Evolutionary conservation across 2,888 invertebrate genomes (phyloP), one percentile per base, ranked within the genome.

Genomic region (Marasmarcha lunaedactyla): DNA sequence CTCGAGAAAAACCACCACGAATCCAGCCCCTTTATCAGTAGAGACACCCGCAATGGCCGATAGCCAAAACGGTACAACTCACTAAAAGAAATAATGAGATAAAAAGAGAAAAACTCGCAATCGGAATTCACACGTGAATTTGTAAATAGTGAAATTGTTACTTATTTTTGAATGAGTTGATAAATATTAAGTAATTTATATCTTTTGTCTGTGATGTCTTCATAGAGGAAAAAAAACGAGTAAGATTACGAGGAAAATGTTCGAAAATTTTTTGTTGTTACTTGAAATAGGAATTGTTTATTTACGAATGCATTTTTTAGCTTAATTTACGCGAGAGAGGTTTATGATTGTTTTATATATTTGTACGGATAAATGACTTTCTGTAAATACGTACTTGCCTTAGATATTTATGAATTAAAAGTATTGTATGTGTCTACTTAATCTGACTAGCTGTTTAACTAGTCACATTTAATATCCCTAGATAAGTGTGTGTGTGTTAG

Each of bases 1-100:
- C 69, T 92, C 14, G 90, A 91, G 61, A 92, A 92, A 59, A 90
- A 90, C 57, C 76, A 76, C 42, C 87, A 88, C 52, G 90, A 90
- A 49, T 88, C 89, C 45, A 90, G 89, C 57, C 90, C 90, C 13
- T 88, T 88, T 54, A 78, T 85, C 26, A 76, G 70, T 1, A 57
- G 79, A 25, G 79, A 83, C 15, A 67, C 79, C 44, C 79, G 74
- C 48, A 74, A 61, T 59, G 62, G 76, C 56, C 81, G 81, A 78
- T 83, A 81, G 79, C 73, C 61, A 55, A 51, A 43, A 52, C 42
- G 42, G n/a, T 45, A 47, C 27, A 47, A 52, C 46, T 54, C 54
- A 30, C 9, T 30, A 7, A 7, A 7, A 3, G 11, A 30, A 4
- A 3, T 30, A 7, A 7, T 11, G 11, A 30, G 6, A 3, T 26